Conservation (phyloP, 1,140 invertebrate genomes). For the Calliphora vicina region DNA sequence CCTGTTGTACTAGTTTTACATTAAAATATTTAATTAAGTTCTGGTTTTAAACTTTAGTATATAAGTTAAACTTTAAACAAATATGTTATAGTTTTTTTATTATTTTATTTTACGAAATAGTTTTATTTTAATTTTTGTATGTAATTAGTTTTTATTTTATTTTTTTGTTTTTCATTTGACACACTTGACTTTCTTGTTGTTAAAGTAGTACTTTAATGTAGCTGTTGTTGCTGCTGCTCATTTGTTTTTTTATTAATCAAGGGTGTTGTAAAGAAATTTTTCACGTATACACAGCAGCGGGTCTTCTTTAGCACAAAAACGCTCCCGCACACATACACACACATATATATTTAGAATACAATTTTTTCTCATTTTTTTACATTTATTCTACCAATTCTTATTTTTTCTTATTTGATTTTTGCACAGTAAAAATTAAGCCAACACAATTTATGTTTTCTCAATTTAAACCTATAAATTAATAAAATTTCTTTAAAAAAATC, state of each 20-base stretch:
- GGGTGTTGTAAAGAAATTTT: conserved; percentile 34
- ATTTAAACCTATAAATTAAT: background rate
- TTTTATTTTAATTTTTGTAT: background rate
- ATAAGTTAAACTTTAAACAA: too few species aligned
- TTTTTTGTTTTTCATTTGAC: background rate
- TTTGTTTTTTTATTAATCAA: conserved; percentile 25
- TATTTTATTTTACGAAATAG: background rate
- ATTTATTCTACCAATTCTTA: conserved; percentile 9
- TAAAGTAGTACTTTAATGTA: background rate
- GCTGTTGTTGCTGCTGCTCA: background rate
- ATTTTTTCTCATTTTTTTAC: background rate
- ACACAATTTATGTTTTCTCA: conserved; percentile 6
- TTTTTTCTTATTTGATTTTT: conserved; percentile 36
- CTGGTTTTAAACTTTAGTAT: too few species aligned
- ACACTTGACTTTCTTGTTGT: conserved; percentile 17
- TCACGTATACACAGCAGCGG: conserved; percentile 30
- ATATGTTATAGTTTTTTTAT: background rate
- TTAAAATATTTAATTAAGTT: too few species aligned
- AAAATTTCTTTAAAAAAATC: background rate
- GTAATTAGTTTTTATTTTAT: background rate
- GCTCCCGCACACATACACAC: background rate
- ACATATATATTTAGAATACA: background rate
- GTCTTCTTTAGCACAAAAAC: background rate
- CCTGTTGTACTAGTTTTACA: background rate
- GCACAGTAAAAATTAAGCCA: background rate